Conservation (phyloP, 2,113 vertebrate species). For the Colaptes auratus region DNA sequence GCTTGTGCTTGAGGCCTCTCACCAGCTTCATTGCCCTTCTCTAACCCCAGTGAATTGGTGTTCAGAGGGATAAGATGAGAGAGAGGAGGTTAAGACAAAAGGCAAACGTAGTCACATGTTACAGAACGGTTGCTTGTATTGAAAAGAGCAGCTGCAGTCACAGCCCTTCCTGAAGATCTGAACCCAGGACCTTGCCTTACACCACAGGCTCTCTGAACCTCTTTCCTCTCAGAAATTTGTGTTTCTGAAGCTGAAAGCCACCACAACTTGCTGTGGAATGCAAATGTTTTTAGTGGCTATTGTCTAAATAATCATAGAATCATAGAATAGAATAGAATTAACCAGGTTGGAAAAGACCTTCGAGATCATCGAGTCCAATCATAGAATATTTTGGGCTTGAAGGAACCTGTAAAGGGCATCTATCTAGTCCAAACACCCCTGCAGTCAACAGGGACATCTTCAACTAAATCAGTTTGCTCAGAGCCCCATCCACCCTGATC, state of each 20-base stretch:
- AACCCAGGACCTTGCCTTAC: background rate
- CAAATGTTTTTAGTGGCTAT: background rate
- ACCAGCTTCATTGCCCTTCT: too few relatives aligned
- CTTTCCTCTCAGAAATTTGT: background rate
- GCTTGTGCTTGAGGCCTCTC: too few relatives aligned
- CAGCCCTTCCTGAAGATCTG: background rate
- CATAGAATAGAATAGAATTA: too few relatives aligned
- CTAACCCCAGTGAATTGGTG: background rate
- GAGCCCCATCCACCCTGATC: too few relatives aligned
- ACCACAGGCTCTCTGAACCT: fast-evolving
- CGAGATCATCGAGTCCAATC: too few relatives aligned
- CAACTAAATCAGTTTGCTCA: too few relatives aligned
- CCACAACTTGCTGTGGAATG: background rate
- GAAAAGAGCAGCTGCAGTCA: background rate
- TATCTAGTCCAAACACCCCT: too few relatives aligned
- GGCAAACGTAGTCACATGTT: fast-evolving
- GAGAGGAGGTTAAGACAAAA: background rate
- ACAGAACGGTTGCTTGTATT: fast-evolving
- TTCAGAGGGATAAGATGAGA: background rate
- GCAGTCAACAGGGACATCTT: too few relatives aligned
- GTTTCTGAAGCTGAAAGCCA: background rate
- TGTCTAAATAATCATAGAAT: background rate
- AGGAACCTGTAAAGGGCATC: too few relatives aligned
- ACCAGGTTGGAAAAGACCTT: too few relatives aligned
- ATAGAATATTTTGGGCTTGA: too few relatives aligned